Conservation (phyloP, 1,140 invertebrate genomes). For the Drosophila malerkotliana region DNA sequence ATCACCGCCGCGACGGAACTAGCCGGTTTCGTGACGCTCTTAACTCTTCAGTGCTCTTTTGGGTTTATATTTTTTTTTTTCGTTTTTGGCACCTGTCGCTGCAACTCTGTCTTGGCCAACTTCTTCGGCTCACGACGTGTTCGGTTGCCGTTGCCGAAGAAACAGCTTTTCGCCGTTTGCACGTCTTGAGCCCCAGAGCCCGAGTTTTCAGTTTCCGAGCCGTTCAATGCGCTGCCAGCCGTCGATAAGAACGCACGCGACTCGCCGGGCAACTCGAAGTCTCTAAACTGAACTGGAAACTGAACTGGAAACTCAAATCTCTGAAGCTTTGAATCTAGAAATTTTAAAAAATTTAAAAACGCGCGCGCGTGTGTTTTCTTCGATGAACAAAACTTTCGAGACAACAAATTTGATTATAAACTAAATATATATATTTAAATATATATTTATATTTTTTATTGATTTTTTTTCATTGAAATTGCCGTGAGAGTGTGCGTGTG, state of each 20-base stretch:
- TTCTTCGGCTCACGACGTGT: constrained; percentile 57
- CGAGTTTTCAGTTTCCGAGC: constrained; percentile 6
- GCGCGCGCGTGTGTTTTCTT: constrained; percentile 50
- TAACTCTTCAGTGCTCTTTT: not conserved
- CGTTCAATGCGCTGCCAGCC: constrained; percentile 74
- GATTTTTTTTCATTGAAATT: constrained; percentile 16
- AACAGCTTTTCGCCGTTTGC: constrained; percentile 31
- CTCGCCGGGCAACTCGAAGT: constrained; percentile 1
- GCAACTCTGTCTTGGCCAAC: constrained; percentile 56
- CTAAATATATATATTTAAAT: not conserved
- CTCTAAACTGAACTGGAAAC: not conserved
- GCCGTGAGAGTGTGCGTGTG: constrained; percentile 2
- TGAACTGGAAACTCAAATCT: not conserved
- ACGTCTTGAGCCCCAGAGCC: constrained; percentile 51
- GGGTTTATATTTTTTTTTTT: not conserved
- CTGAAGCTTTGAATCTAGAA: not conserved
- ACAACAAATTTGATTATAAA: not conserved
- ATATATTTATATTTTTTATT: constrained; percentile 14
- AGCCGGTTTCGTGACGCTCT: constrained; percentile 26
- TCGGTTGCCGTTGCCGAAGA: constrained; percentile 10
- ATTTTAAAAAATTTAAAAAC: constrained; percentile 14
- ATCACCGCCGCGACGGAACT: too few relatives aligned
- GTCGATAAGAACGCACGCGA: constrained; percentile 78
- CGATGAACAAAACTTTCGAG: not conserved
- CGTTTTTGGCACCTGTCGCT: constrained; percentile 67